Evolutionary conservation across 2,888 invertebrate genomes (phyloP).

Genomic region (Dendrolimus pini): DNA sequence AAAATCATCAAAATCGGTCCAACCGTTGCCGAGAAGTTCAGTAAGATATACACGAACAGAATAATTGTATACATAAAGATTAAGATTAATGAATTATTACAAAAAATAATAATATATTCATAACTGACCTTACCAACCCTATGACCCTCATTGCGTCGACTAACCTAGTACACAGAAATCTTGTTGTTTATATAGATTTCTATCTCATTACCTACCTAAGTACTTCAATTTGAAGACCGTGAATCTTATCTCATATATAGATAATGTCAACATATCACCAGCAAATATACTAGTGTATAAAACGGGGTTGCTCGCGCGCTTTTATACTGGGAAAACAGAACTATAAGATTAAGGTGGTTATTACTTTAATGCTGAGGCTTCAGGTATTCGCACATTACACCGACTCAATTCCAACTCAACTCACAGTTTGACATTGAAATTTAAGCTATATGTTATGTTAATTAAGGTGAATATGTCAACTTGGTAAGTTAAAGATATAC

Average conservation of each 20-base stretch:
- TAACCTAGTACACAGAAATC: not conserved
- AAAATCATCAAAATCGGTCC: too few relatives aligned
- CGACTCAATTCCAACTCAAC: too few relatives aligned
- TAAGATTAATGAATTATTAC: not conserved
- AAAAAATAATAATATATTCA: not conserved
- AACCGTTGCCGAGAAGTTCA: not conserved
- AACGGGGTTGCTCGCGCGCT: not conserved
- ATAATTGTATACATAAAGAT: not conserved
- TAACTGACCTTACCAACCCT: not conserved
- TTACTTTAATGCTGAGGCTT: not conserved
- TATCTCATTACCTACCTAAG: not conserved
- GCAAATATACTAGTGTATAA: not conserved
- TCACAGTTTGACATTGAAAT: too few relatives aligned
- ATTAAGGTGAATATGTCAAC: too few relatives aligned
- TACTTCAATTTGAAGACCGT: not conserved
- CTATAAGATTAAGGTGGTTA: not conserved
- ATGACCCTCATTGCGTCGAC: not conserved
- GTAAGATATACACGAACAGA: not conserved
- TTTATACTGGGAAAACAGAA: not conserved
- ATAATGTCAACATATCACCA: not conserved
- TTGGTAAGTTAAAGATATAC: too few relatives aligned
- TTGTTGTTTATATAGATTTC: not conserved
- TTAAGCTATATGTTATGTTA: too few relatives aligned
- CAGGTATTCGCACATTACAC: too few relatives aligned
- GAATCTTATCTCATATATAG: not conserved